Percentiles rank a stretch among this genome's conserved stretches.
Evolutionary conservation across 1,140 invertebrate species (phyloP).

Genomic region (Latrodectus geometricus): DNA sequence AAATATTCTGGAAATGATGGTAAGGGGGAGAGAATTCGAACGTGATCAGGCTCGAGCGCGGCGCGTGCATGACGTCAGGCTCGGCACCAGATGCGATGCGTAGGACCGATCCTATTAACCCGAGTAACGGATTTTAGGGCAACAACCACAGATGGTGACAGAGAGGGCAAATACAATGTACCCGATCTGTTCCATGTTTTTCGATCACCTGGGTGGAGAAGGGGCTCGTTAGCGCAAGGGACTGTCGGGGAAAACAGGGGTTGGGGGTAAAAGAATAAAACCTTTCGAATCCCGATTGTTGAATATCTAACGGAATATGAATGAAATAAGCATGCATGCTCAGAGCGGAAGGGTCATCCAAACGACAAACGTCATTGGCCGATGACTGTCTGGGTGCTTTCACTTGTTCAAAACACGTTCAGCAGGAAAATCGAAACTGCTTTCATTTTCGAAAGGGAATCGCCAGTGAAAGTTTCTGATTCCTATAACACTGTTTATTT

Average conservation of each 20-base stretch:
- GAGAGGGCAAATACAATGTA: slow-evolving; percentile 2
- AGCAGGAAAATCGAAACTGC: no score
- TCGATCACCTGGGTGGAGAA: slow-evolving; percentile 40
- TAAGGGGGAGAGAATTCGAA: background rate
- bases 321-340: background rate
- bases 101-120: slow-evolving; percentile 46
- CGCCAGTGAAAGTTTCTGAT: background rate
- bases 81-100: slow-evolving; percentile 30
- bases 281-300: slow-evolving; percentile 29
- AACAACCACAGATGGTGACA: slow-evolving; percentile 49
- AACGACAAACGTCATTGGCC: slow-evolving; percentile 29
- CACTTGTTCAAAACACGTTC: no score
- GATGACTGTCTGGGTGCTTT: no score
- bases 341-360: background rate
- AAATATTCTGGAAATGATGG: background rate
- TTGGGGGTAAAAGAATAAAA: background rate
- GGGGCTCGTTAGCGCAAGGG: slow-evolving; percentile 28
- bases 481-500: background rate
- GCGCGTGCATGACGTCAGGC: slow-evolving; percentile 38
- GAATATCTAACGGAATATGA: slow-evolving; percentile 32
- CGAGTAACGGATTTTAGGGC: slow-evolving; percentile 51
- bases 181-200: slow-evolving; percentile 1
- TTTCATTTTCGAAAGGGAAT: background rate
- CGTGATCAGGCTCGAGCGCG: slow-evolving; percentile 22
- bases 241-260: background rate